Conservation (phyloP, 2,888 invertebrate species). For the Prenolepis imparis region DNA sequence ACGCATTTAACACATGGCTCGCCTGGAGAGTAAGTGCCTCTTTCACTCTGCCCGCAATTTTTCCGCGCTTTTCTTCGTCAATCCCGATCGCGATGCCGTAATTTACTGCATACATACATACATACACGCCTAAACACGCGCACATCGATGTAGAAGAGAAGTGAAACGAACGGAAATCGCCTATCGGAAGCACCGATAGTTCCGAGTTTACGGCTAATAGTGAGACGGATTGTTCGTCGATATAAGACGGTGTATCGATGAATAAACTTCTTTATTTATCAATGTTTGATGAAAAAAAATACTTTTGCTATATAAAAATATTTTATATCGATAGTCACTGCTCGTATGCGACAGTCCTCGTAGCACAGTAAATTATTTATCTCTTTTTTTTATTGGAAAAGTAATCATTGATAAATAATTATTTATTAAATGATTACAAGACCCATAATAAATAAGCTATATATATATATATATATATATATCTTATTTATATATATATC, state of each 20-base stretch:
- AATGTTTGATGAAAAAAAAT: conserved; percentile 13
- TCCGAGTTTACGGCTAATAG: not conserved
- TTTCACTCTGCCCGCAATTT: conserved; percentile 46
- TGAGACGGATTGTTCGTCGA: not conserved
- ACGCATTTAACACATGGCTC: conserved; percentile 82
- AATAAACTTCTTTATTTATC: not conserved
- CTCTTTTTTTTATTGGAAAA: not conserved
- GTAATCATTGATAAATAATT: not conserved
- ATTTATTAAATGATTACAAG: not conserved
- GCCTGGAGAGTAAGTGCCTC: conserved; percentile 83
- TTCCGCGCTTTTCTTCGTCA: conserved; percentile 27
- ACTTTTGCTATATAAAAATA: not conserved
- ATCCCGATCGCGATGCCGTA: not conserved
- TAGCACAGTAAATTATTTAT: not conserved
- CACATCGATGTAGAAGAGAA: not conserved
- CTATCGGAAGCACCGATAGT: not conserved
- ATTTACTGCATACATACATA: not conserved
- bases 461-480: too few species aligned
- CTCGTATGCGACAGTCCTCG: not conserved
- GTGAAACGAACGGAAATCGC: not conserved
- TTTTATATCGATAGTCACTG: not conserved
- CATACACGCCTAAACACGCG: not conserved
- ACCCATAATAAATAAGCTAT: not conserved
- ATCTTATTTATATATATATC: too few species aligned
- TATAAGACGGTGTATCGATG: not conserved